phyloP scores from a whole-genome alignment of 2,888 invertebrate genomes.

The Eucera pruinosa region DNA sequence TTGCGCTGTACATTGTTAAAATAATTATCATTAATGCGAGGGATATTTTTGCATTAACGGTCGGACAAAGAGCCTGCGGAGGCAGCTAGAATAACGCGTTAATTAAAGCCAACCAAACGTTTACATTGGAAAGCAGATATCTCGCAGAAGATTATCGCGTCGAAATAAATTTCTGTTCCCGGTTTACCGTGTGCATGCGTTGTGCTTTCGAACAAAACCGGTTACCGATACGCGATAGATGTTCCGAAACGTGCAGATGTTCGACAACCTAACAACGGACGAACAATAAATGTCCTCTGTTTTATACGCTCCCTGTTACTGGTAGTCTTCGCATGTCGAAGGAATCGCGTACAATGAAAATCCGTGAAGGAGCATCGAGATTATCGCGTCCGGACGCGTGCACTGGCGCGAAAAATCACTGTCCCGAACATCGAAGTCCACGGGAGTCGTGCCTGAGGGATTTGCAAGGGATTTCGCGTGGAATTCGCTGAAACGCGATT shows the following conservation, averaged over 20 bases:
- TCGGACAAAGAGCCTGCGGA: not conserved
- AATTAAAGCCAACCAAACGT: constrained; percentile 7
- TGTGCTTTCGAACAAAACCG: not conserved
- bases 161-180: not conserved
- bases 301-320: too few relatives aligned
- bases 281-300: too few relatives aligned
- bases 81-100: not conserved
- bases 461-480: constrained; percentile 59
- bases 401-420: constrained; percentile 38
- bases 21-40: not conserved
- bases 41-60: not conserved
- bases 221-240: not conserved
- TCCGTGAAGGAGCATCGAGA: constrained; percentile 26
- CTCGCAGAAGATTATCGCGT: not conserved
- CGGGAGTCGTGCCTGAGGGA: constrained; percentile 41
- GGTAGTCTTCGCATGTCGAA: not conserved
- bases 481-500: constrained; percentile 63
- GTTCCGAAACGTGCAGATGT: too few relatives aligned
- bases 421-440: constrained; percentile 16
- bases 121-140: not conserved
- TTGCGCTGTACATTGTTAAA: not conserved
- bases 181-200: too few relatives aligned
- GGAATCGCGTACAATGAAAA: constrained; percentile 8
- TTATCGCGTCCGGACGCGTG: constrained; percentile 30
- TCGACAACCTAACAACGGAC: not conserved